These are phyloP conservation scores for Halocynthia roretzi DNA, from an alignment of 23 tunicate genomes.

Conservation along the genomic window DNA sequence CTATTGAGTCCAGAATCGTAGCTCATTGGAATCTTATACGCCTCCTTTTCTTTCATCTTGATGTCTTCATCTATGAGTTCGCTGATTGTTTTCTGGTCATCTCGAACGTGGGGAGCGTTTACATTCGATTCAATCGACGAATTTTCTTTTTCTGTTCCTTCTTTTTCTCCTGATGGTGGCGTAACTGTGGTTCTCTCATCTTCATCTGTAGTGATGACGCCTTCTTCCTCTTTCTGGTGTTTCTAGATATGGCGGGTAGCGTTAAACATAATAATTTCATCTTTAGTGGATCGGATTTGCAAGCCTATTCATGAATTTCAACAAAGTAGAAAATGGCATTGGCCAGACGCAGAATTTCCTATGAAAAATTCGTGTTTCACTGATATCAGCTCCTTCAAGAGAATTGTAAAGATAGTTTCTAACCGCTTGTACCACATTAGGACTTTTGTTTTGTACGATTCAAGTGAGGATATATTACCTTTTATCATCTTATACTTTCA, in stretches of 20 bases:
- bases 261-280: too few species aligned
- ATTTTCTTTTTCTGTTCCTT: background rate
- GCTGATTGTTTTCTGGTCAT: background rate
- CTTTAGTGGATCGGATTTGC: too few species aligned
- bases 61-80: background rate
- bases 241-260: conserved; percentile 21
- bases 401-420: too few species aligned
- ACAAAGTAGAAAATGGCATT: too few species aligned
- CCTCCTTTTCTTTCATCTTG: conserved; percentile 9
- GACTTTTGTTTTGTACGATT: too few species aligned
- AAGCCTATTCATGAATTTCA: too few species aligned
- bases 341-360: too few species aligned
- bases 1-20: conserved; percentile 91
- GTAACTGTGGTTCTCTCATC: background rate
- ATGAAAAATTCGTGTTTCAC: too few species aligned
- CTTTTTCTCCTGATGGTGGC: background rate
- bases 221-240: conserved; percentile 1
- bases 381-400: too few species aligned
- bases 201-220: background rate
- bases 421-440: too few species aligned
- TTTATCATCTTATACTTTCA: too few species aligned
- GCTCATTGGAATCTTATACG: conserved; percentile 48
- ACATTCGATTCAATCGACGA: background rate
- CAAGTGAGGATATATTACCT: too few species aligned
- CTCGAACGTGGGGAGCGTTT: background rate